Base-by-base conservation (phyloP, 1,140 invertebrate species). In the Fopius arisanus region DNA sequence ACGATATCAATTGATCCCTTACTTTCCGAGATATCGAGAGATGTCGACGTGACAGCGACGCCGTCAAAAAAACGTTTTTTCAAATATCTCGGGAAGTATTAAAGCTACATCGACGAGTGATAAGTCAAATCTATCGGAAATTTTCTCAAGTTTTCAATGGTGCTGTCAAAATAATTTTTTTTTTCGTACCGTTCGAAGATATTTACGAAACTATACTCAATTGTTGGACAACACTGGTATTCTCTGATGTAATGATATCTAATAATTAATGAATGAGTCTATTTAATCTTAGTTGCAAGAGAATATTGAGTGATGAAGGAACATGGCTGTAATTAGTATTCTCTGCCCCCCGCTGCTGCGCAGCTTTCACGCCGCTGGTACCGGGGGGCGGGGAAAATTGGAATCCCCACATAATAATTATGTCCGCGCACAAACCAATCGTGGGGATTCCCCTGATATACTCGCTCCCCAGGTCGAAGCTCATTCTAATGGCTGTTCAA, bases 311-410 rank as follows among this genome's bases (percentile, higher is more conserved):
- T 59, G 54, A 26, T 59, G 23, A 14, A 59, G 54, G 23, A 59
- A 59, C 54, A 59, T 59, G 54, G 23, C 19, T 59, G 54, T 28
- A 21, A 31, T 65, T 51, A 28, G 70, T 37, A 77, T 78, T 62
- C 78, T 81, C 81, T 78, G 81, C 80, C 81, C 83, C 85, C 82
- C 82, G 80, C 80, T 48, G 77, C 79, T 84, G 82, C 81, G 77
- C 85, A 85, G 83, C 81, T 86, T 84, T 54, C 79, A 78, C 76
- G 84, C 84, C 80, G 82, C 84, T 83, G 84, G 80, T 82, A 80
- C 84, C 83, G 85, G 85, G 84, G 83, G 80, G 85, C 82, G 85
- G 86, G 83, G 79, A 78, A 82, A 48, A 80, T 79, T 82, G 80
- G 79, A 79, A 81, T 81, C 73, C 73, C 70, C 75, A 66, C 31